Base-by-base conservation (phyloP, 2,888 invertebrate genomes). In the Heliconius sara region DNA sequence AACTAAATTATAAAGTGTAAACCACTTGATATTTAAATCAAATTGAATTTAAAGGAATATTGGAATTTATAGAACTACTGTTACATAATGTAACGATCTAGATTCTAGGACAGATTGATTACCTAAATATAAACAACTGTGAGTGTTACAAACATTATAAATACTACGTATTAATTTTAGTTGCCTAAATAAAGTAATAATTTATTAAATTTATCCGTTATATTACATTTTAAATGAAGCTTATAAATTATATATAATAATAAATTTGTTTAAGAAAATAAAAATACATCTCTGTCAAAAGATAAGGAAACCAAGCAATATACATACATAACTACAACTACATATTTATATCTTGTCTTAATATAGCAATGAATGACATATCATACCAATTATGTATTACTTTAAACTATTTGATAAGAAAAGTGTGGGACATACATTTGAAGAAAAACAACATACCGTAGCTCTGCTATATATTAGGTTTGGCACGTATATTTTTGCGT, bases 321-420 rank as follows among this genome's bases (percentile, higher is more conserved):
- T n/a, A 67, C 1, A 22, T 67, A 67, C 30, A 67, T 10, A 9
- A 52, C 2, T 52, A 34, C 22, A 25, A 6, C n/a, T 68, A 25
- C 43, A 39, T n/a, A 73, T 57, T 30, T 12, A 39, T 9, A 34
- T n/a, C 13, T 34, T 13, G 72, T 72, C 2, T 52, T 27, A 3
- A 34, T 65, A 74, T 10, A 63, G 63, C 5, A 65, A 65, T 65
- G 63, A 60, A 65, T 65, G 39, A 25, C 60, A 63, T 74, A 74
- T 19, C 19, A 39, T 47, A 10, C 75, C 65, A 65, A 75, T 63
- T 65, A 65, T 43, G 7, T 19, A 27, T 43, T 43, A 75, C n/a
- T 65, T 74, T 19, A 63, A 39, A 74, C 4, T 74, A 39, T 27
- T 43, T 74, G 34, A 34, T 22, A 30, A 74, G 60, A 65, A 63